phyloP scores from a whole-genome alignment of 2,888 invertebrate species.

The Parascotia fuliginaria region DNA sequence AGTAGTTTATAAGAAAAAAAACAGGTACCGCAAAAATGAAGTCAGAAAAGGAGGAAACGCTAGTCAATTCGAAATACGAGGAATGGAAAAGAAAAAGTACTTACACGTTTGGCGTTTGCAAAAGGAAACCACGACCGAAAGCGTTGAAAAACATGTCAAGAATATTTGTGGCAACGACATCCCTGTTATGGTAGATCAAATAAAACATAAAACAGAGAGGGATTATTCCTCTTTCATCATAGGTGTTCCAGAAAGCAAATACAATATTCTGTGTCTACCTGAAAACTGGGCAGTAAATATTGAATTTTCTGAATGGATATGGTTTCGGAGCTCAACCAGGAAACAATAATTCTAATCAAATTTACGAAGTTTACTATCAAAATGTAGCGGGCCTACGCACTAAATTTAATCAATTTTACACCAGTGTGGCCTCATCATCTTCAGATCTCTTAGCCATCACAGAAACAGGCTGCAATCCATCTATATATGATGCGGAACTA shows the following conservation, averaged over 20 bases:
- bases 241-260: constrained; percentile 1
- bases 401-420: constrained; percentile 2
- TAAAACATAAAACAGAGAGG: constrained; percentile 3
- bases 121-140: neutral
- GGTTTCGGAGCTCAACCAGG: constrained; percentile 2
- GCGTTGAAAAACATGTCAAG: constrained; percentile 2
- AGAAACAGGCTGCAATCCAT: neutral
- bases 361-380: neutral
- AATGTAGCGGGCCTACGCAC: constrained; percentile 3
- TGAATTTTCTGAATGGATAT: constrained; percentile 1
- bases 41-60: constrained; percentile 1
- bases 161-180: neutral
- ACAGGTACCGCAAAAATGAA: neutral
- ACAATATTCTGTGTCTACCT: neutral
- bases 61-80: neutral
- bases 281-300: constrained; percentile 2
- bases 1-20: neutral
- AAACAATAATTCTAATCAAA: too few species aligned
- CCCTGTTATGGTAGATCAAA: neutral
- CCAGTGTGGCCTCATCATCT: neutral
- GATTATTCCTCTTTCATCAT: neutral
- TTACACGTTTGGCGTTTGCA: constrained; percentile 15
- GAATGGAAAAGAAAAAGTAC: constrained; percentile 3
- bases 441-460: constrained; percentile 1
- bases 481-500: constrained; percentile 4